Percentiles rank a stretch among this genome's conserved stretches.
These are phyloP conservation scores for Paraescarpia echinospica DNA, from an alignment of 1,140 invertebrate genomes.

Conservation along the genomic window DNA sequence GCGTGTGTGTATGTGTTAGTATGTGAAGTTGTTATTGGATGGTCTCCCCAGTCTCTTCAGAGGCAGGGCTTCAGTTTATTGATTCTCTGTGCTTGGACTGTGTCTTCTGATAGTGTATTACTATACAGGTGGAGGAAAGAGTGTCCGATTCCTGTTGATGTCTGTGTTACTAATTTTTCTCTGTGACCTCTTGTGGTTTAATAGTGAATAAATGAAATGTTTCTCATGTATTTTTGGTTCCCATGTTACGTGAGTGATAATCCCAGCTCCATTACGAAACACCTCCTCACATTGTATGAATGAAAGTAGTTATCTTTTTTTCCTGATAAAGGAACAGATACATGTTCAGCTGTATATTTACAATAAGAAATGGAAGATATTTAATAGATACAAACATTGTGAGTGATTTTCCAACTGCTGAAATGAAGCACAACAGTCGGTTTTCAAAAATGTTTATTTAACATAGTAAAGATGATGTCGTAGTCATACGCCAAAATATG, in stretches of 20 bases:
- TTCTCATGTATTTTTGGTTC: not conserved
- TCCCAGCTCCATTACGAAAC: not conserved
- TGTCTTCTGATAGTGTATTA: too few relatives aligned
- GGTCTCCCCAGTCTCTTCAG: too few relatives aligned
- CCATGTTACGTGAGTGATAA: not conserved
- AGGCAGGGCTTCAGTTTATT: too few relatives aligned
- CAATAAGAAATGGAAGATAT: not conserved
- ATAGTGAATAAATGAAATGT: not conserved
- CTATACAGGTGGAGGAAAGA: too few relatives aligned
- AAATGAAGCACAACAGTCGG: not conserved
- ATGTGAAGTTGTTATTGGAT: too few relatives aligned
- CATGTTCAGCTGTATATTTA: not conserved
- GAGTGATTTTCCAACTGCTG: not conserved
- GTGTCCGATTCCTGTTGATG: too few relatives aligned
- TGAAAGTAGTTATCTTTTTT: not conserved
- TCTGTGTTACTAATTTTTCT: too few relatives aligned
- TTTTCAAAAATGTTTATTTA: not conserved
- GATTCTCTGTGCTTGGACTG: too few relatives aligned
- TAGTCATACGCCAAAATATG: not conserved
- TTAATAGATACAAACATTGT: too few relatives aligned
- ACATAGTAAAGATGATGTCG: not conserved
- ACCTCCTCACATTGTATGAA: not conserved
- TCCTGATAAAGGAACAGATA: not conserved
- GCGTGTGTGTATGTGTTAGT: too few relatives aligned
- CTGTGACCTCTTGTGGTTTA: too few relatives aligned